Percentiles rank a stretch among this genome's conserved stretches.
These are phyloP conservation scores for Netelia melanura DNA, from an alignment of 2,888 invertebrate species.

Conservation along the genomic window DNA sequence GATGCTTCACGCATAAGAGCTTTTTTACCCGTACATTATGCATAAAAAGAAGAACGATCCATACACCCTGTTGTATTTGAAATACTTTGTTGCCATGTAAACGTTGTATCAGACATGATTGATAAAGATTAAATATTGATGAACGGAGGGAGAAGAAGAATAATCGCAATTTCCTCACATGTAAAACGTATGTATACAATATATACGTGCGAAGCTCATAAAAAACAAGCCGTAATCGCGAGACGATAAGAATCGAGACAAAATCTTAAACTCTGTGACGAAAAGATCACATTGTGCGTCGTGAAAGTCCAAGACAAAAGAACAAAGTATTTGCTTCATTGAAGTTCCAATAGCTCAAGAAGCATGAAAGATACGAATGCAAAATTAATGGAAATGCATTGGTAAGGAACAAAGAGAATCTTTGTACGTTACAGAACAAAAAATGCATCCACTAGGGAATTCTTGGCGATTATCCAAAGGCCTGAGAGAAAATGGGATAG, in stretches of 20 bases:
- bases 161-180: slow-evolving; percentile 8
- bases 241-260: slow-evolving; percentile 36
- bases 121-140: neutral
- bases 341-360: neutral
- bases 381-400: slow-evolving; percentile 6
- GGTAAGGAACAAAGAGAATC: slow-evolving; percentile 5
- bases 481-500: neutral
- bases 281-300: neutral
- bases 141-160: slow-evolving; percentile 10
- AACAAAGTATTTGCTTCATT: neutral
- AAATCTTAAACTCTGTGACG: neutral
- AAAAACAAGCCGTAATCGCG: slow-evolving; percentile 26
- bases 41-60: neutral
- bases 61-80: neutral
- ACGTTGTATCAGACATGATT: too few species aligned
- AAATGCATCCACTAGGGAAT: neutral
- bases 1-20: neutral
- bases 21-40: neutral
- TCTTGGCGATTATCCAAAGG: slow-evolving; percentile 48
- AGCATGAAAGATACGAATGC: neutral
- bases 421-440: slow-evolving; percentile 26
- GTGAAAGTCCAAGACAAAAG: neutral
- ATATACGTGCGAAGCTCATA: neutral
- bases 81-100: too few species aligned
- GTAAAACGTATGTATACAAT: neutral